phyloP scores from a whole-genome alignment of 2,888 invertebrate species.

The Chouioia cunea region DNA sequence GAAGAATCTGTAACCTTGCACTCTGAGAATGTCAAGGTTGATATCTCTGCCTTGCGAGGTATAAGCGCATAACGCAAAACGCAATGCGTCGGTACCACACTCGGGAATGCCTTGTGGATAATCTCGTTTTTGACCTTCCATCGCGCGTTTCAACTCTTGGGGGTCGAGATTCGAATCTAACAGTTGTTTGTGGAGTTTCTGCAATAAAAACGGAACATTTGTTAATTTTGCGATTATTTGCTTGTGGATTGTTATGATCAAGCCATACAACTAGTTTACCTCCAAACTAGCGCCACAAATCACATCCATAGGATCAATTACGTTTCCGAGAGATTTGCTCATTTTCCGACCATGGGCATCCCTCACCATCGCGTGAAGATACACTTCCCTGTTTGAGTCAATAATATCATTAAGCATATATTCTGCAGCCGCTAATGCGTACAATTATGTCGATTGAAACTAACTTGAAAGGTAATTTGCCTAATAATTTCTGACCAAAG shows the following conservation, averaged over 20 bases:
- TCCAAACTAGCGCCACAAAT: conserved; percentile 88
- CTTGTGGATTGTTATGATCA: not conserved
- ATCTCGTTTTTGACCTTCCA: conserved; percentile 70
- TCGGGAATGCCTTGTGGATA: conserved; percentile 94
- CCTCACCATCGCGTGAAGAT: conserved; percentile 96
- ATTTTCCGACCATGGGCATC: conserved; percentile 99
- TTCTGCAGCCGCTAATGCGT: not conserved
- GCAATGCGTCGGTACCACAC: conserved; percentile 94
- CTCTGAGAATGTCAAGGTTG: conserved; percentile 94
- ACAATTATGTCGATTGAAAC: conserved; percentile 45
- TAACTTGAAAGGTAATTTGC: conserved; percentile 89
- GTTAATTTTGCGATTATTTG: no score
- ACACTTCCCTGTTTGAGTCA: conserved; percentile 77
- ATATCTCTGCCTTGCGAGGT: conserved; percentile 93
- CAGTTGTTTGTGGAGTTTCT: conserved; percentile 80
- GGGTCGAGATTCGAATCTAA: conserved; percentile 86
- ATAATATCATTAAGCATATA: conserved; percentile 11
- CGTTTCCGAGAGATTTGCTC: conserved; percentile 98
- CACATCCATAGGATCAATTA: conserved; percentile 97
- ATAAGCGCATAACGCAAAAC: conserved; percentile 91
- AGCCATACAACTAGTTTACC: conserved; percentile 59
- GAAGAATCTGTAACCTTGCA: conserved; percentile 95
- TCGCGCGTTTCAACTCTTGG: conserved; percentile 74
- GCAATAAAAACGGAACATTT: conserved; percentile 35
- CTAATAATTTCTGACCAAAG: conserved; percentile 91